Base-by-base conservation (phyloP, 2,797 vertebrate species). In the Leptatherina wallacei region DNA sequence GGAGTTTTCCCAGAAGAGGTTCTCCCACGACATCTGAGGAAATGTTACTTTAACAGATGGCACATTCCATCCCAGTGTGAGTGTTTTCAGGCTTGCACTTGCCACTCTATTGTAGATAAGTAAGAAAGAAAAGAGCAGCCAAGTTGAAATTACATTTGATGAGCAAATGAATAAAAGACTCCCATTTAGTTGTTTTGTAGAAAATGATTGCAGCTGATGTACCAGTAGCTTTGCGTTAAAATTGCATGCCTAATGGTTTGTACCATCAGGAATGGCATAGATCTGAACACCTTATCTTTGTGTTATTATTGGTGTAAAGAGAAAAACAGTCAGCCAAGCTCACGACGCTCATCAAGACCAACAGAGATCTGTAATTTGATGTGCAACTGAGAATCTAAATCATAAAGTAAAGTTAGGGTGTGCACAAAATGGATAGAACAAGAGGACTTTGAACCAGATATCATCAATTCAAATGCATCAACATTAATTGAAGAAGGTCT, bases 1-100 rank as follows among this genome's bases (percentile, higher is more conserved):
- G 68, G 62, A 73, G 40, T 62, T 77, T 77, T 59, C 63, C 51
- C 22, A 40, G 13, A 60, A 57, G 36, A 64, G 57, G 12, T 62
- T 76, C 57, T 32, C 4, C 29, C 54, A 5, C 11, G 3, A 36
- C 44, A 54, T 65, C 74, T 55, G 42, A 77, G 10, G 22, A n/a
- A 65, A 61, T n/a, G 32, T 1, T 6, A 52, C 55, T 44, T 27
- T 22, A 71, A 55, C 57, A 65, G 64, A 63, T 49, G 42, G 54
- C 11, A 14, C 1, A 20, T 54, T n/a, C 47, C 35, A 20, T 3
- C 35, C 20, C 12, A 3, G 2, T 18, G 20, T 66, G 11, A 47
- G 18, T 14, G 4, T 36, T 56, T 20, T 61, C 60, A 49, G 33
- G n/a, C 13, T 56, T 13, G 20, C 2, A 6, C 18, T 55, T 65